Base-by-base conservation (phyloP, 1,140 invertebrate species). In the Bombus waltoni region DNA sequence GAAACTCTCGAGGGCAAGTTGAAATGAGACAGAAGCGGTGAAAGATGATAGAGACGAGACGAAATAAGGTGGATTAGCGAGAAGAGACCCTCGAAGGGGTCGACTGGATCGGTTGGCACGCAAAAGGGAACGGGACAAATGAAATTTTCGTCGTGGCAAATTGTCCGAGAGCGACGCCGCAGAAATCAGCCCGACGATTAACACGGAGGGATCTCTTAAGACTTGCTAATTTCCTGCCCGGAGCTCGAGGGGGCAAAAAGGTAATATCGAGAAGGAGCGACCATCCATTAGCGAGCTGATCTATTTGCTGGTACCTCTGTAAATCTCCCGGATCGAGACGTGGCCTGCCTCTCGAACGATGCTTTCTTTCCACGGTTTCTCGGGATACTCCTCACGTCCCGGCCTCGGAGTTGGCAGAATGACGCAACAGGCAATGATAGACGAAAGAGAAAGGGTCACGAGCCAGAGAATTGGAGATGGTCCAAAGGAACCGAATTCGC, bases 161-260 rank as follows among this genome's bases (percentile, higher is more conserved):
- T 94, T 92, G 93, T 91, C 90, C 91, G 91, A 93, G 88, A 93
- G 91, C 83, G 86, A 90, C 88, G 88, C 89, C 91, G 85, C 87
- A 85, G 90, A 93, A 94, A 93, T 94, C 93, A 88, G 89, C 72
- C 59, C 65, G 77, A 38, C 91, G 93, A 92, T 94, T 93, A 94
- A 93, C 92, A 73, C 68, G 35, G 40, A 83, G 85, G 86, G 91
- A 91, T 93, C 89, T 90, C 87, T 88, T 85, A 93, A 92, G 88
- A 91, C 91, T 92, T 90, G 91, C 93, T 94, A 94, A 94, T 94
- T 94, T 94, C 84, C 90, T 89, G 87, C 83, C 62, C 38, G 13
- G 32, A 53, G 71, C 28, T 22, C 35, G 35, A 15, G 13, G 15
- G 22, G 77, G 81, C 44, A 57, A 44, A 83, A 85, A 77, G 66